A percentile compares a stretch with the other conserved stretches of the same genome.
Conservation (phyloP, 2,113 vertebrate species). For the Podiceps cristatus region DNA sequence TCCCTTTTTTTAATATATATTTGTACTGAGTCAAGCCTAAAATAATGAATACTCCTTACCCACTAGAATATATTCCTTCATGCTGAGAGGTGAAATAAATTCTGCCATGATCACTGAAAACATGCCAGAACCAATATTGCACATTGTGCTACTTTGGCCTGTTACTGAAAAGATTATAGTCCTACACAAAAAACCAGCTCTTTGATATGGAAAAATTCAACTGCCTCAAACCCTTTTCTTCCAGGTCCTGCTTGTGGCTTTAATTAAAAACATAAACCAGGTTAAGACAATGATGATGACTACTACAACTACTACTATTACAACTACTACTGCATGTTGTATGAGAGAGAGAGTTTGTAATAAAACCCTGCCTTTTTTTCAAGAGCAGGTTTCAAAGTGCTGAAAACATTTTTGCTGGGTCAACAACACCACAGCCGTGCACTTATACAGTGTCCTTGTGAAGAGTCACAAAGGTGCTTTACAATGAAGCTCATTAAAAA, state of each 20-base stretch:
- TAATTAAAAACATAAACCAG: not conserved
- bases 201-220: not conserved
- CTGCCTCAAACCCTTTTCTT: not conserved
- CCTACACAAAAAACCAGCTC: not conserved
- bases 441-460: not conserved
- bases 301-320: not conserved
- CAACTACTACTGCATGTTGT: not conserved
- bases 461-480: not conserved
- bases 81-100: conserved; percentile 39
- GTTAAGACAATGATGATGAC: not conserved
- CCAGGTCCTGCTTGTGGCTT: not conserved
- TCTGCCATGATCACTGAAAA: not conserved
- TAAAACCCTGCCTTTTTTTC: not conserved
- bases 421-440: not conserved
- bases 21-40: conserved; percentile 46
- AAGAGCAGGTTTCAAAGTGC: not conserved
- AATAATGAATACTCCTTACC: conserved; percentile 32
- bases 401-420: conserved; percentile 17
- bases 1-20: conserved; percentile 32
- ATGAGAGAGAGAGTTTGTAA: not conserved
- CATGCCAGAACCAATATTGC: not conserved
- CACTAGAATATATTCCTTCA: not conserved
- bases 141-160: not conserved
- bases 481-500: conserved; percentile 23
- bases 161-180: not conserved